Evolutionary conservation across 2,888 invertebrate genomes (phyloP), one percentile per base, ranked within the genome.

Genomic region (Nineta flava): DNA sequence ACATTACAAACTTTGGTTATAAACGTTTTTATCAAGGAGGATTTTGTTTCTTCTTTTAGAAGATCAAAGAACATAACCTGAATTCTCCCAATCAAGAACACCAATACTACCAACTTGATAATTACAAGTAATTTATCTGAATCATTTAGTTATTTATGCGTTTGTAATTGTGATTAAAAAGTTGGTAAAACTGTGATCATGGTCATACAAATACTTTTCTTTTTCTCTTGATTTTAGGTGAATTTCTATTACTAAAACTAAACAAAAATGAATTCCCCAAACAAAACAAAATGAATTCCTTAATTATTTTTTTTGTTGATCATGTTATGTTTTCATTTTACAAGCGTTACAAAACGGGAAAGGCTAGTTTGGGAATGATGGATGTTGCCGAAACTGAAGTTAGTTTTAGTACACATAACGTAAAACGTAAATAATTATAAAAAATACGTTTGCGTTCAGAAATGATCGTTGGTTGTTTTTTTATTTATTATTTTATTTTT

Each of bases 311-410:
- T n/a, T 13, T 13, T 38, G 7, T 15, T 15, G 6, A 13, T 38
- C 38, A 38, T 38, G 7, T 13, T 38, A 2, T 38, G 12, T 13
- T 38, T 38, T 38, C n/a, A 13, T 13, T 38, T 38, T 38, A 15
- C 38, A 21, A 44, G 44, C 44, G 44, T 13, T 44, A 44, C 44
- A 44, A 44, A 44, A 21, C 44, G 26, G 44, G 44, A 19, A 44
- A 44, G 44, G 21, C 44, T 9, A 44, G 19, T 44, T 44, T 44
- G 44, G 17, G 44, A 19, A 44, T 44, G 19, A 44, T 44, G 44
- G 44, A 44, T 17, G 44, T 19, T 10, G 44, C 44, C 9, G 44
- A 44, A 21, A 21, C 44, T 13, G 44, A 44, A 21, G 44, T 44
- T 44, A 44, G 44, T 44, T 19, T 26, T 44, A 26, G 26, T 26